Percentiles rank a stretch among this genome's conserved stretches.
Evolutionary conservation across 2,113 vertebrate species (phyloP).

Genomic region (Caranx melampygus): DNA sequence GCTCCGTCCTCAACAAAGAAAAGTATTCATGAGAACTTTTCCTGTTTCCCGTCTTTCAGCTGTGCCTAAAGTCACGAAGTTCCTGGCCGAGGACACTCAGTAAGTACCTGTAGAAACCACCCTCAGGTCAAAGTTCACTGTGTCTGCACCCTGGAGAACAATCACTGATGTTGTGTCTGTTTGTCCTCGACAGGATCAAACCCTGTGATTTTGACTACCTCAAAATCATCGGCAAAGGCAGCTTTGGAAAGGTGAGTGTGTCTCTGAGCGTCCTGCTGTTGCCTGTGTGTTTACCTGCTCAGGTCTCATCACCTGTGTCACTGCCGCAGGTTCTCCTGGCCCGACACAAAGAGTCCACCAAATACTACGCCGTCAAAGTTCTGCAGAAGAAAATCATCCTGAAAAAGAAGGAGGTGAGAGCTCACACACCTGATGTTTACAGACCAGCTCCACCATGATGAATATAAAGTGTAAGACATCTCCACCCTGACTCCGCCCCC

Average conservation of each 20-base stretch:
- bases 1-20: not conserved
- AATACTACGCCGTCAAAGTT: slow-evolving; percentile 87
- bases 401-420: slow-evolving; percentile 87
- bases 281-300: not conserved
- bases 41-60: slow-evolving; percentile 53
- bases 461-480: not conserved
- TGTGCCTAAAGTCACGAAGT: slow-evolving; percentile 68
- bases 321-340: slow-evolving; percentile 83
- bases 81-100: slow-evolving; percentile 84
- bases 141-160: not conserved
- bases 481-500: not conserved
- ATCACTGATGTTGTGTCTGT: not conserved
- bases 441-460: not conserved
- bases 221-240: slow-evolving; percentile 88
- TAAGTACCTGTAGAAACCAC: slow-evolving; percentile 67
- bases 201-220: slow-evolving; percentile 87
- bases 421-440: not conserved
- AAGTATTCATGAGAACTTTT: not conserved
- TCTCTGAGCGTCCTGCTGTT: too few species aligned
- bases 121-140: not conserved
- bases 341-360: slow-evolving; percentile 82
- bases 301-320: fast-evolving
- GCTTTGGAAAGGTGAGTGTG: slow-evolving; percentile 84
- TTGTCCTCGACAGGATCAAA: slow-evolving; percentile 76
- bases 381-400: slow-evolving; percentile 88